Base-by-base conservation (phyloP, 2,888 invertebrate species). In the Lissocephala sabroskyi region DNA sequence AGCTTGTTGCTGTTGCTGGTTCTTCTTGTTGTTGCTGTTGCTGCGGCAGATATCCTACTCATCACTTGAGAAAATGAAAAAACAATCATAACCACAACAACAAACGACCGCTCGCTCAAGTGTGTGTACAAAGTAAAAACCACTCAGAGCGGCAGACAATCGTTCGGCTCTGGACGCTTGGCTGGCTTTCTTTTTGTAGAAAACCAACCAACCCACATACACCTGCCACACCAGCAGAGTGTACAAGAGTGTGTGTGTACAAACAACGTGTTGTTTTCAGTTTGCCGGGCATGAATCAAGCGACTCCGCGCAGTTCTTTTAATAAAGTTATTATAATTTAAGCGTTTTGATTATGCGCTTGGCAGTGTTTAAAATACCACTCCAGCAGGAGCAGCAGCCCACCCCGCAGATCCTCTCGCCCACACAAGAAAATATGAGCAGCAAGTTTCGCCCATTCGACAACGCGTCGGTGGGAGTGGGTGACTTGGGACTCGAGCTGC, bases 281-380 rank as follows among this genome's bases (percentile, higher is more conserved):
- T 23, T 5, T 23, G 23, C 23, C 3, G 23, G 4, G 23, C 23
- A n/a, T n/a, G n/a, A n/a, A n/a, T n/a, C n/a, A n/a, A n/a, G n/a
- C n/a, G n/a, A 32, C 30, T 32, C 30, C 13, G 11, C 11, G 46
- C 43, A 52, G 45, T 36, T 37, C 74, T 46, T 79, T 76, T 79
- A 79, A 79, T 79, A 79, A 81, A 79, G 79, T 79, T 81, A 79
- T 79, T 79, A 79, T 79, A 81, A 81, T 79, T 79, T 79, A 80
- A 79, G 81, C 81, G 81, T 70, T 81, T 80, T 79, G 79, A 80
- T 81, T 79, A 73, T 79, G 76, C 63, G 65, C 70, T 66, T 62
- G 64, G 59, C 60, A 73, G 64, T 67, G 67, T 70, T 71, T 71
- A 74, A 71, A 71, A 71, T 71, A 65, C 74, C 74, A 71, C 65